Evolutionary conservation across 2,797 vertebrate genomes (phyloP).

Genomic region (Gallinago nigripennis): DNA sequence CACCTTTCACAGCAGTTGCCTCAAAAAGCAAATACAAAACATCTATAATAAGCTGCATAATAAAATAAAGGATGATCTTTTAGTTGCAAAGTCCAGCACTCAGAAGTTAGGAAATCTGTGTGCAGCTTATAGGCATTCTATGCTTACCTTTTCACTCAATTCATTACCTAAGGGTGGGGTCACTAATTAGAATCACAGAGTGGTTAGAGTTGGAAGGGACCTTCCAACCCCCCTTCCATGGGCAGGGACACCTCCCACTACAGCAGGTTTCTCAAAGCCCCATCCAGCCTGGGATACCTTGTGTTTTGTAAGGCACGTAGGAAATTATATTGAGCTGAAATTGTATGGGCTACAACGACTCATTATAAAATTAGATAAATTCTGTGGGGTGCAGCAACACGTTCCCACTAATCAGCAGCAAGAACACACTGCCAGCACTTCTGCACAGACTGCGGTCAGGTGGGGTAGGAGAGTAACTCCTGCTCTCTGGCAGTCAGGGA

Average conservation of each 20-base stretch:
- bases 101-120: not conserved
- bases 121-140: not conserved
- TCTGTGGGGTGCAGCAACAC: not conserved
- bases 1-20: not conserved
- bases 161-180: rapidly evolving
- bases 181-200: not conserved
- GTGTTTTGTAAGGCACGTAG: not conserved
- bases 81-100: not conserved
- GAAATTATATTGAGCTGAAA: not conserved
- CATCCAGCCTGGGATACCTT: not conserved
- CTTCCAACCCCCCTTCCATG: no score
- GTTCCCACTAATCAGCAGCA: not conserved
- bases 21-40: not conserved
- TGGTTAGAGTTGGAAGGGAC: no score
- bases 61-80: not conserved
- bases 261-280: no score
- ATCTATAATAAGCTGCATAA: not conserved
- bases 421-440: not conserved
- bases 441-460: not conserved
- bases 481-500: not conserved
- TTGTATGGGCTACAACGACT: not conserved
- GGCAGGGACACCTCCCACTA: no score
- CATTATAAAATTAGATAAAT: not conserved
- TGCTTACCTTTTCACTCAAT: not conserved
- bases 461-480: not conserved